Evolutionary conservation across 2,797 vertebrate species (phyloP).

Genomic region (Psittacula echo): DNA sequence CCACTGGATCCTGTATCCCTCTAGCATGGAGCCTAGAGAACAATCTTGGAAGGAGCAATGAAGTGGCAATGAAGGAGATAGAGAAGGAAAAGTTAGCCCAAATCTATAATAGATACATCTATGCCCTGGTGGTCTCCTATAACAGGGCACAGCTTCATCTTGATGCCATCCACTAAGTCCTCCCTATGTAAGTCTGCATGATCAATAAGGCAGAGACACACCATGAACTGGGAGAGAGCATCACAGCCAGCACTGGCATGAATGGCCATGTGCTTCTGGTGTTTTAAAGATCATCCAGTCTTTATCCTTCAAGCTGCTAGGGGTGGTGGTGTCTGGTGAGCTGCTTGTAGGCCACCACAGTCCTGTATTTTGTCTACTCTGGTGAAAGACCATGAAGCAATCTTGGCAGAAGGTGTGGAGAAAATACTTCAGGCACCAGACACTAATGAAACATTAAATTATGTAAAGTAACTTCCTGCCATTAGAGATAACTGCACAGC

Average conservation of each 20-base stretch:
- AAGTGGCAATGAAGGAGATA: neutral
- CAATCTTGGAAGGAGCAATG: neutral
- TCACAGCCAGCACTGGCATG: neutral
- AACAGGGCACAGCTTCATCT: neutral
- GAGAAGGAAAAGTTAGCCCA: neutral
- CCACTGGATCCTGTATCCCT: neutral
- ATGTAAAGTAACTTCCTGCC: neutral
- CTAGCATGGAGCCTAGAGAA: neutral
- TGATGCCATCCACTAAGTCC: neutral
- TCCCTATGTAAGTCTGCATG: neutral
- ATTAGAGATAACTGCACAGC: neutral
- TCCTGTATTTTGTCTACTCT: neutral
- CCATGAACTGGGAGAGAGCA: fast-evolving
- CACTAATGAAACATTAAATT: neutral
- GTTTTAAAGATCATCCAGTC: neutral
- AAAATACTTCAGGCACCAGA: neutral
- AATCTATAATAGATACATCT: fast-evolving
- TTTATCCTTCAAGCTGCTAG: neutral
- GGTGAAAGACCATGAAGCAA: neutral
- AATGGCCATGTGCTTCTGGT: fast-evolving
- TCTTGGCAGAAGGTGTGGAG: neutral
- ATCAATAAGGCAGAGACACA: neutral
- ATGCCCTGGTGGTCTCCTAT: neutral
- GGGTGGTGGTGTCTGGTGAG: neutral
- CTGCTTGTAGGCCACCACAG: neutral